phyloP scores from a whole-genome alignment of 2,113 vertebrate genomes.

The Baryphthengus martii region DNA sequence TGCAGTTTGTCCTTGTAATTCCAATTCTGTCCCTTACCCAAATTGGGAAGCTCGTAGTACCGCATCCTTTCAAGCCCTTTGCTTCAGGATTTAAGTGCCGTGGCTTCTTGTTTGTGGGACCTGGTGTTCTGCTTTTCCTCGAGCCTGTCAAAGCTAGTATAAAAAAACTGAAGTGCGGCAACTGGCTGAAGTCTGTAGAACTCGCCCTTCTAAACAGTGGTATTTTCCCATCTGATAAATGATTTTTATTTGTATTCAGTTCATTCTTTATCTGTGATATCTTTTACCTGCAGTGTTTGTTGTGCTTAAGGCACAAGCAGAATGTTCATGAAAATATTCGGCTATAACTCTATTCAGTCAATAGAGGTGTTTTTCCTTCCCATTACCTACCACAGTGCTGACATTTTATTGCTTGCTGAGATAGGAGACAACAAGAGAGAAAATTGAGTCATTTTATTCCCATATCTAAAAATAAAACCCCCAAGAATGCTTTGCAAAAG shows the following conservation, averaged over 20 bases:
- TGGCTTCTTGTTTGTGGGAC: not conserved
- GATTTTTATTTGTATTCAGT: constrained; percentile 34
- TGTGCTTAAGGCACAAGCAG: constrained; percentile 24
- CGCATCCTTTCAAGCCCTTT: not conserved
- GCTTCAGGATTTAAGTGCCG: not conserved
- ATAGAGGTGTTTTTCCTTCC: constrained; percentile 58
- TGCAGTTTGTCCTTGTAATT: not conserved
- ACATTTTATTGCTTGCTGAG: constrained; percentile 69
- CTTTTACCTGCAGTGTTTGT: constrained; percentile 47
- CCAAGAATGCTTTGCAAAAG: constrained; percentile 53
- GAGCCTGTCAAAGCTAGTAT: not conserved
- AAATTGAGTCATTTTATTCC: constrained; percentile 70
- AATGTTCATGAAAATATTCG: constrained; percentile 54
- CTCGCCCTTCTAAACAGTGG: not conserved
- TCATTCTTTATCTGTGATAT: constrained; percentile 37
- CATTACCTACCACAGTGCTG: constrained; percentile 54
- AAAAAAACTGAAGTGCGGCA: constrained; percentile 7
- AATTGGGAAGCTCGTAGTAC: not conserved
- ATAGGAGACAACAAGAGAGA: constrained; percentile 57
- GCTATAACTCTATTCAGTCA: constrained; percentile 61
- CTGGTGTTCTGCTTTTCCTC: not conserved
- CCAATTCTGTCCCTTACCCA: not conserved
- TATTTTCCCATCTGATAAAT: constrained; percentile 43
- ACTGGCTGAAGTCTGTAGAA: not conserved
- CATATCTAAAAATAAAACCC: constrained; percentile 61